phyloP scores from a whole-genome alignment of 1,140 invertebrate genomes.

The Hormaphis cornu region DNA sequence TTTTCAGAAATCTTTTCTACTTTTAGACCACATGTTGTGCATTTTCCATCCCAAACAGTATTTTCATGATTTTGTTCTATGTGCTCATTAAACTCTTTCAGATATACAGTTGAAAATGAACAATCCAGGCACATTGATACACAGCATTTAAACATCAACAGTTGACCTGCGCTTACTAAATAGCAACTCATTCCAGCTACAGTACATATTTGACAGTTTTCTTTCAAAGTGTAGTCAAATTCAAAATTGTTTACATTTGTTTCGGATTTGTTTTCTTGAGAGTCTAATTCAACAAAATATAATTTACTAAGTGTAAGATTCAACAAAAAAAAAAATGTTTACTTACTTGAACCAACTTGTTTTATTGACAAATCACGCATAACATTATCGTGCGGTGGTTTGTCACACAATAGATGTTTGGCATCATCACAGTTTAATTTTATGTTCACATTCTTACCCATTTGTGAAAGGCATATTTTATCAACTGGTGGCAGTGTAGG shows the following conservation, averaged over 20 bases:
- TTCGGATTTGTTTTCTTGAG: background rate
- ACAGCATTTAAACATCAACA: background rate
- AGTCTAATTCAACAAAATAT: background rate
- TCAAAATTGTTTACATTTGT: background rate
- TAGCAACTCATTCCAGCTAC: background rate
- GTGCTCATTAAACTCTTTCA: background rate
- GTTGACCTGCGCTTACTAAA: background rate
- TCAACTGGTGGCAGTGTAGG: too few relatives aligned
- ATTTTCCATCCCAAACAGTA: background rate
- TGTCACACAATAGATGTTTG: too few relatives aligned
- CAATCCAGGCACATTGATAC: background rate
- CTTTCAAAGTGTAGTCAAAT: background rate
- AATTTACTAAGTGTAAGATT: background rate
- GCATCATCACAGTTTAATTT: too few relatives aligned
- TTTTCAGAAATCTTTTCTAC: background rate
- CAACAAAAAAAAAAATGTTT: too few relatives aligned
- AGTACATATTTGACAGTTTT: background rate
- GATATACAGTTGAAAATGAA: constrained; percentile 1
- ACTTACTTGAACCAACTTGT: background rate
- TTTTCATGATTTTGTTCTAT: background rate
- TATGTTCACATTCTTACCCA: background rate
- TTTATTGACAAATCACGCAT: background rate
- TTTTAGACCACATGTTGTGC: background rate
- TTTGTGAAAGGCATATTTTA: background rate
- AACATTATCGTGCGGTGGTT: too few relatives aligned